Base-by-base conservation (phyloP, 2,113 vertebrate genomes). In the Haemorhous mexicanus region DNA sequence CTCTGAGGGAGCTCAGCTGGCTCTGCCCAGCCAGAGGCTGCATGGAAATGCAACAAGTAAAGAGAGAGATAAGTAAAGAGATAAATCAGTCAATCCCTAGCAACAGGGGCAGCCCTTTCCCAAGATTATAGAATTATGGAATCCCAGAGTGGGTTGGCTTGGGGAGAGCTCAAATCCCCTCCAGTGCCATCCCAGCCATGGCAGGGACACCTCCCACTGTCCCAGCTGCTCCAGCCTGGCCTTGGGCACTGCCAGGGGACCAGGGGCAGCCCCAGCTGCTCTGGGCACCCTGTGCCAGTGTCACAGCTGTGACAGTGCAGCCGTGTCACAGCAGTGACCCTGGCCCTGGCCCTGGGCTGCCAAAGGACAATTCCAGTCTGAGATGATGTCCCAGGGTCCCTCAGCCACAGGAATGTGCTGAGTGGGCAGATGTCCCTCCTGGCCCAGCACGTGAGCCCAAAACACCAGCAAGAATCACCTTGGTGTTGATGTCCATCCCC, bases 401-500 rank as follows among this genome's bases (percentile, higher is more conserved):
- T 37, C 39, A 47, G 58, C 15, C 75, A 14, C 39, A 30, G 2
- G 3, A 9, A 26, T 22, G 19, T 0, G 6, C 69, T 35, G 18
- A 10, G 18, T 0, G 18, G 33, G 30, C 12, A 47, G 21, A 18
- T 32, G 21, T 2, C n/a, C 22, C 16, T 32, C 62, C 62, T 72
- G 13, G 12, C 37, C 16, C 24, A 16, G 2, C 12, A 9, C 1
- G 0, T 19, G 37, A 33, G 64, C 18, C 52, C 13, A 22, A 19
- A 41, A 70, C 50, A 13, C 21, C n/a, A 7, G 5, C 39, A 28
- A 33, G 39, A 3, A 6, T 3, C 55, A 1, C 59, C 7, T 5
- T 19, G 6, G 3, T 2, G 1, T 0, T 7, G 46, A 10, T 13
- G 47, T 43, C 27, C 35, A 55, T 1, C 32, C 27, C 0, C 14